Evolutionary conservation across 1,140 invertebrate genomes (phyloP), one percentile per base, ranked within the genome.

Genomic region (Drosophila baimaii): DNA sequence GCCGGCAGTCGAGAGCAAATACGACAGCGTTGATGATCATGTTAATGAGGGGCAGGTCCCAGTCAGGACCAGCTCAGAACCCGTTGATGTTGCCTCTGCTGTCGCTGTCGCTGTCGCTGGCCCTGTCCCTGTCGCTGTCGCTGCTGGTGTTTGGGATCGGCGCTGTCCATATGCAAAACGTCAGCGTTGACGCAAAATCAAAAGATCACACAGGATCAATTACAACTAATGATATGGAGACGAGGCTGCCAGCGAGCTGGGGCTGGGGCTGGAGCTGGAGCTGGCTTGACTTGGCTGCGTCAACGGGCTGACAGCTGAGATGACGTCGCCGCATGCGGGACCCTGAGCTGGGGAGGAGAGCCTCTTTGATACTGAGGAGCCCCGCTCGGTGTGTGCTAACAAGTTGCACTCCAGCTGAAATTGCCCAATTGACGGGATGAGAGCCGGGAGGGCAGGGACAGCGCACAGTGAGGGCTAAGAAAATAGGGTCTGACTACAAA

Each of bases 201-300:
- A 88, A 88, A 88, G 83, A 88, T 88, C 83, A 89, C 84, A 88
- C 83, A 89, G 84, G 84, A 89, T 89, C 84, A 89, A 89, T 89
- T 89, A 89, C 84, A 89, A 89, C 84, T 89, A 89, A 89, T 89
- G 84, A 89, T 89, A 89, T 89, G 80, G 83, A 79, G 66, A 78
- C 65, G 46, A 52, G 29, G 33, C 19, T 65, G 64, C 43, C 58
- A 49, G 43, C 19, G 23, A 44, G 29, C 21, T 62, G 37, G 39
- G 23, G 51, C 21, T 33, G 37, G 29, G 21, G 37, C 6, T 62
- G 46, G 33, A 7, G 13, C 23, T 35, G 51, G 21, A 25, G 59
- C 17, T 21, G 57, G 39, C 74, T 78, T 85, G 72, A 83, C 76
- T 83, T 71, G 70, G 73, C 61, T 44, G 51, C 61, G 77, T 72